Percentiles rank a stretch among this genome's conserved stretches.
phyloP scores from a whole-genome alignment of 2,888 invertebrate species.

The Eucera pruinosa region DNA sequence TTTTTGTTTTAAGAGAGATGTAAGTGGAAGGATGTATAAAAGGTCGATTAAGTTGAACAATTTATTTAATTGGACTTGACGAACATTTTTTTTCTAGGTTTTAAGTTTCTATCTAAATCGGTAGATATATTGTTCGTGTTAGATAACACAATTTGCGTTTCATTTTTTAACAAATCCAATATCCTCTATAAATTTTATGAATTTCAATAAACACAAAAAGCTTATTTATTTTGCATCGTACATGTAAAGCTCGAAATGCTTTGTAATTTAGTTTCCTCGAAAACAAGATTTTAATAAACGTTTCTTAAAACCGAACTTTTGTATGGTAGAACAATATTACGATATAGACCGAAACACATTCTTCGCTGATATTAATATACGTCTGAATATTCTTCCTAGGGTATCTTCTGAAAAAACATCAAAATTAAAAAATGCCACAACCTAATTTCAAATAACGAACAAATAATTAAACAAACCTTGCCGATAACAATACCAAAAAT shows the following conservation, averaged over 20 bases:
- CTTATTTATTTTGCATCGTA: too few relatives aligned
- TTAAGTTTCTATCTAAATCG: not conserved
- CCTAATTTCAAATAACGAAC: not conserved
- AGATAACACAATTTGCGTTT: too few relatives aligned
- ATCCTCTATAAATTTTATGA: too few relatives aligned
- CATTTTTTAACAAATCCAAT: not conserved
- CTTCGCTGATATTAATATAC: conserved; percentile 1
- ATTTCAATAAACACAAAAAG: too few relatives aligned
- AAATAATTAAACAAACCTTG: too few relatives aligned
- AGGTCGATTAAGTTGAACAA: too few relatives aligned
- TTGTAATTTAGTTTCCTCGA: not conserved
- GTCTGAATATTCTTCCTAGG: not conserved
- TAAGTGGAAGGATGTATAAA: too few relatives aligned
- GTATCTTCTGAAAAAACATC: not conserved
- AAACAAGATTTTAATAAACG: not conserved
- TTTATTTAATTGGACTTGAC: too few relatives aligned
- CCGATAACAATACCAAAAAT: too few relatives aligned
- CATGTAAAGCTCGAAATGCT: not conserved
- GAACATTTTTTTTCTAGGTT: too few relatives aligned
- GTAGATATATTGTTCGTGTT: too few relatives aligned
- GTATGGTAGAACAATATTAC: not conserved
- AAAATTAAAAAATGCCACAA: not conserved
- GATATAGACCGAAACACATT: not conserved
- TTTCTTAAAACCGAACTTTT: not conserved
- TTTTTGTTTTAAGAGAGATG: not conserved